Percentiles rank a stretch among this genome's conserved stretches.
These are phyloP conservation scores for Spodoptera litura DNA, from an alignment of 1,140 invertebrate genomes.

Conservation along the genomic window DNA sequence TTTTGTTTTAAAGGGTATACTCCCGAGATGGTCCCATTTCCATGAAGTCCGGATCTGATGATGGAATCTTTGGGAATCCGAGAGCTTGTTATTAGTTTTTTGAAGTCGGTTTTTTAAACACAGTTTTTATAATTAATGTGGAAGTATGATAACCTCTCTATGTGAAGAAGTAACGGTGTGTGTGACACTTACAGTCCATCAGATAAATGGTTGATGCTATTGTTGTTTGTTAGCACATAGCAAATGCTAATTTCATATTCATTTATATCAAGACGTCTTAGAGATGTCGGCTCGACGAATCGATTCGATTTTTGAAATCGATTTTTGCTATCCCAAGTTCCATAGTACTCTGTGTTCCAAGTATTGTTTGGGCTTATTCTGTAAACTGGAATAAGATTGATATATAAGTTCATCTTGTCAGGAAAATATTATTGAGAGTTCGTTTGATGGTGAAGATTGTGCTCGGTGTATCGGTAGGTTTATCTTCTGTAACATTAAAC, in stretches of 20 bases:
- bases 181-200: conserved; percentile 85
- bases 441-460: no score
- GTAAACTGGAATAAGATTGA: conserved; percentile 67
- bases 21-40: no score
- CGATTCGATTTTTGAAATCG: conserved; percentile 60
- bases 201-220: conserved; percentile 87
- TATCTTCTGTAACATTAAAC: no score
- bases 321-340: conserved; percentile 64
- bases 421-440: no score
- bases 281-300: conserved; percentile 55
- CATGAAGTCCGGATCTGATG: no score
- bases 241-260: conserved; percentile 77
- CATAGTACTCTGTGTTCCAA: conserved; percentile 67
- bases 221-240: conserved; percentile 87
- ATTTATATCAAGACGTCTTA: conserved; percentile 79
- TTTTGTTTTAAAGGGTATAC: no score
- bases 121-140: no score
- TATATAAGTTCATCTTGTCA: neutral
- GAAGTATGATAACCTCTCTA: neutral
- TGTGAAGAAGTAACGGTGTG: neutral
- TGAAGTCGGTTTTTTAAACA: no score
- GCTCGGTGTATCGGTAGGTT: no score
- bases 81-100: no score
- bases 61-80: no score
- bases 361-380: conserved; percentile 56